A percentile compares a stretch with the other conserved stretches of the same genome.
Evolutionary conservation across 2,888 invertebrate genomes (phyloP).

Genomic region (Tetrapedia diversipes): DNA sequence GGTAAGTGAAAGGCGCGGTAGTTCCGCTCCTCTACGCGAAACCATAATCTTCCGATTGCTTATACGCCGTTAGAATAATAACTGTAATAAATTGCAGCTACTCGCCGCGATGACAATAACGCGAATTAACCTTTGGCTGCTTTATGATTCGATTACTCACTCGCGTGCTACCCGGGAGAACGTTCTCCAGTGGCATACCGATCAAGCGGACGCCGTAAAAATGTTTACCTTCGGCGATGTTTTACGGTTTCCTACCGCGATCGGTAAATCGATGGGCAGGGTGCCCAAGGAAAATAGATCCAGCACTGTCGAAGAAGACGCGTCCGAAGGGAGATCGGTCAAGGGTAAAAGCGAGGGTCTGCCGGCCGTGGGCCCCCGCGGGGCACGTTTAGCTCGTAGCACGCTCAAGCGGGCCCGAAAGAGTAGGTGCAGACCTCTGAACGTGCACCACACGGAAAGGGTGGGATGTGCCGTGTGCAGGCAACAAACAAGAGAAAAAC

Average conservation of each 20-base stretch:
- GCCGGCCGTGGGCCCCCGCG: conserved; percentile 54
- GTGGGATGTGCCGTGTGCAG: conserved; percentile 53
- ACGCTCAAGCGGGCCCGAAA: conserved; percentile 59
- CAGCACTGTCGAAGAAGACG: conserved; percentile 60
- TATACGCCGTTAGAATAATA: conserved; percentile 40
- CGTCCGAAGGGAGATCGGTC: conserved; percentile 62
- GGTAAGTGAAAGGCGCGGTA: conserved; percentile 48
- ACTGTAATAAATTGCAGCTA: conserved; percentile 39
- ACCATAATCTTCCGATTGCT: conserved; percentile 39
- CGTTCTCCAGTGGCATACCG: too few species aligned
- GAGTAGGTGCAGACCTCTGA: conserved; percentile 51
- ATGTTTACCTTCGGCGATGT: too few species aligned
- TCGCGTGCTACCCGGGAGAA: background rate
- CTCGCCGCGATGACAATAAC: conserved; percentile 30
- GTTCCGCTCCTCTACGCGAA: conserved; percentile 34
- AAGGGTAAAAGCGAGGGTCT: conserved; percentile 66
- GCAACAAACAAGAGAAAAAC: too few species aligned
- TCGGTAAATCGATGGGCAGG: too few species aligned
- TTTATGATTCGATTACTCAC: conserved; percentile 8
- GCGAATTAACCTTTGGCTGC: conserved; percentile 42
- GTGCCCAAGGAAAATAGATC: conserved; percentile 3
- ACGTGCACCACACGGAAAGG: conserved; percentile 46
- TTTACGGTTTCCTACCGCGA: background rate
- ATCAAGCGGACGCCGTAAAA: too few species aligned
- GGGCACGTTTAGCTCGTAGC: conserved; percentile 68